Evolutionary conservation across 2,888 invertebrate species (phyloP).

Genomic region (Phyto melanocephala): DNA sequence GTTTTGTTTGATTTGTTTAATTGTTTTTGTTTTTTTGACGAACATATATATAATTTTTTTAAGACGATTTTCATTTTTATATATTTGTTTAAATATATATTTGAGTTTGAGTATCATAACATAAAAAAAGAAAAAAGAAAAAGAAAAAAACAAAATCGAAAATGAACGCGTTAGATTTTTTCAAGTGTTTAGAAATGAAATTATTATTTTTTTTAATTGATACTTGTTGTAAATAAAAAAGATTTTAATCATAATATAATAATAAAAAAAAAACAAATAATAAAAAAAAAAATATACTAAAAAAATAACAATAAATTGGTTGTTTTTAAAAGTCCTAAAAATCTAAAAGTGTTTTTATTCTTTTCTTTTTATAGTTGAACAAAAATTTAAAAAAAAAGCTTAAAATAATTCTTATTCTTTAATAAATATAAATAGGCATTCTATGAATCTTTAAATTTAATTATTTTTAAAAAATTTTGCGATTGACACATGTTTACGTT

Average conservation of each 20-base stretch:
- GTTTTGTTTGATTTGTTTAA: constrained; percentile 46
- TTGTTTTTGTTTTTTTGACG: constrained; percentile 72
- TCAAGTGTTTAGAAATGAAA: constrained; percentile 73
- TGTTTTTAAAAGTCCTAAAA: constrained; percentile 1
- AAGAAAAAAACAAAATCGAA: constrained; percentile 78
- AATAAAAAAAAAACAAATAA: constrained; percentile 14
- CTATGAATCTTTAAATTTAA: constrained; percentile 1
- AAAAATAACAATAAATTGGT: constrained; percentile 54
- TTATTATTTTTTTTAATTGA: constrained; percentile 70
- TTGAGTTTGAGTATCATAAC: constrained; percentile 70
- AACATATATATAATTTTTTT: constrained; percentile 79
- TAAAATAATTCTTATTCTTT: constrained; percentile 32
- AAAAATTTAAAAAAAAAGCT: constrained; percentile 48
- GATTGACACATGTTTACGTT: constrained; percentile 73
- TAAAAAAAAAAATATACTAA: constrained; percentile 24
- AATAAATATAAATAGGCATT: constrained; percentile 21
- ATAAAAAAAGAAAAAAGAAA: constrained; percentile 74
- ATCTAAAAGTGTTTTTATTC: background rate
- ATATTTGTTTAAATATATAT: constrained; percentile 54
- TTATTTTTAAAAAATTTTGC: constrained; percentile 70
- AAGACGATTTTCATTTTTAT: constrained; percentile 70
- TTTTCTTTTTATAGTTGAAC: background rate
- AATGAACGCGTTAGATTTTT: constrained; percentile 79
- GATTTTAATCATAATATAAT: constrained; percentile 30
- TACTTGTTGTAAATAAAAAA: constrained; percentile 57